Conservation (phyloP, 2,113 vertebrate genomes). For the Synchiropus splendidus region DNA sequence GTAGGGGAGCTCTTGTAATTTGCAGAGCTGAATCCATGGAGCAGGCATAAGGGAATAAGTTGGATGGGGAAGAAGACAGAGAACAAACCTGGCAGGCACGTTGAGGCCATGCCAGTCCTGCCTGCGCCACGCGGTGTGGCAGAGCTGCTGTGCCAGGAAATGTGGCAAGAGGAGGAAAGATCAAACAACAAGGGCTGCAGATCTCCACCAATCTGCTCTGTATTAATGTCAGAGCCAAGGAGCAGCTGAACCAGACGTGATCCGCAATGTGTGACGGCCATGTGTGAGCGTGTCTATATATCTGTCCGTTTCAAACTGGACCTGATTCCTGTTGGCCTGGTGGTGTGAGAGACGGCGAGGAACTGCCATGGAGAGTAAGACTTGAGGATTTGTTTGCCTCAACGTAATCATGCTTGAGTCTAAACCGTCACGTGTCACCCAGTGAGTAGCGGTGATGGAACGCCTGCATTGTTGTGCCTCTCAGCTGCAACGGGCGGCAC, state of each 20-base stretch:
- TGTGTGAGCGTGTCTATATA: conserved; percentile 37
- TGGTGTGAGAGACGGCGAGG: conserved; percentile 22
- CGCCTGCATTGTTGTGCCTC: conserved; percentile 48
- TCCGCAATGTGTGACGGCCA: conserved; percentile 59
- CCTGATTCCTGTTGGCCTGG: conserved; percentile 33
- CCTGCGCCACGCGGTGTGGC: conserved; percentile 71
- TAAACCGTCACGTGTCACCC: too few relatives aligned
- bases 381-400: conserved; percentile 7
- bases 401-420: too few relatives aligned
- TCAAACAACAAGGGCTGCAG: conserved; percentile 78
- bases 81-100: conserved; percentile 71
- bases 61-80: conserved; percentile 62
- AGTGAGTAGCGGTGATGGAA: conserved; percentile 47
- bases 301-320: conserved; percentile 47
- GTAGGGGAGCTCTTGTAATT: conserved; percentile 65
- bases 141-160: conserved; percentile 70
- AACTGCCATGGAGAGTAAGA: conserved; percentile 26
- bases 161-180: conserved; percentile 74
- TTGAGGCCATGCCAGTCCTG: conserved; percentile 74
- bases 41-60: conserved; percentile 65
- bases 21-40: conserved; percentile 57
- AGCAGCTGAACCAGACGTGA: conserved; percentile 68
- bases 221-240: conserved; percentile 73
- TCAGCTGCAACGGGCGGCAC: conserved; percentile 56
- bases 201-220: conserved; percentile 77